These are phyloP conservation scores for Mesorhabditis sp. DNA, from an alignment of 2,888 invertebrate species.

Conservation along the genomic window DNA sequence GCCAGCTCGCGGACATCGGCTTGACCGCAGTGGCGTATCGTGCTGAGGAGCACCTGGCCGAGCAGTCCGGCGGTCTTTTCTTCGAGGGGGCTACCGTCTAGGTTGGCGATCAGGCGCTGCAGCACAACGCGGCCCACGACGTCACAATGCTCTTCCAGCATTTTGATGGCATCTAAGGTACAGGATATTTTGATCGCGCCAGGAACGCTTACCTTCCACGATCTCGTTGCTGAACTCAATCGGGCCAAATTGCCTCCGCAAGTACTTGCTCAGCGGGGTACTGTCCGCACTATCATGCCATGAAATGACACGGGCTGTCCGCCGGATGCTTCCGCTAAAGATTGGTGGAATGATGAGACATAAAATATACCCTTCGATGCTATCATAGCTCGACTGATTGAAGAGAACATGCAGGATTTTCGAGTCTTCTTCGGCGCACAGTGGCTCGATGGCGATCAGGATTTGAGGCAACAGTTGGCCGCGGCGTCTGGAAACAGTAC, in stretches of 20 bases:
- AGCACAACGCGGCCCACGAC: slow-evolving; percentile 19
- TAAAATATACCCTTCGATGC: neutral
- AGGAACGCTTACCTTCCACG: slow-evolving; percentile 5
- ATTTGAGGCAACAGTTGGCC: slow-evolving; percentile 16
- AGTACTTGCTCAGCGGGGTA: slow-evolving; percentile 7
- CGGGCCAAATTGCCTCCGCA: neutral
- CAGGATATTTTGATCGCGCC: neutral
- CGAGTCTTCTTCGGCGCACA: slow-evolving; percentile 11
- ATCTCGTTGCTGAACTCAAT: neutral
- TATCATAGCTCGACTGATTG: slow-evolving; percentile 4
- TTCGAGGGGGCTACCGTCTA: slow-evolving; percentile 12
- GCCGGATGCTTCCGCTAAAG: slow-evolving; percentile 15
- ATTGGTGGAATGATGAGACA: neutral
- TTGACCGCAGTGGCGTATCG: slow-evolving; percentile 13
- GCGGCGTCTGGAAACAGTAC: slow-evolving; percentile 7
- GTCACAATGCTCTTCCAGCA: slow-evolving; percentile 17
- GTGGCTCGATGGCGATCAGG: slow-evolving; percentile 16
- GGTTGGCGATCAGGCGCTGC: slow-evolving; percentile 11
- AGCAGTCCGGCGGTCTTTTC: slow-evolving; percentile 10
- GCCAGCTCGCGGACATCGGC: slow-evolving; percentile 12
- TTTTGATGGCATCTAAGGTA: slow-evolving; percentile 10
- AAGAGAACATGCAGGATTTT: slow-evolving; percentile 12
- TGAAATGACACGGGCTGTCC: slow-evolving; percentile 10
- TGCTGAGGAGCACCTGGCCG: slow-evolving; percentile 14
- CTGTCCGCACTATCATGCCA: neutral